phyloP scores from a whole-genome alignment of 2,888 invertebrate species.

The Chelonus formosanus region DNA sequence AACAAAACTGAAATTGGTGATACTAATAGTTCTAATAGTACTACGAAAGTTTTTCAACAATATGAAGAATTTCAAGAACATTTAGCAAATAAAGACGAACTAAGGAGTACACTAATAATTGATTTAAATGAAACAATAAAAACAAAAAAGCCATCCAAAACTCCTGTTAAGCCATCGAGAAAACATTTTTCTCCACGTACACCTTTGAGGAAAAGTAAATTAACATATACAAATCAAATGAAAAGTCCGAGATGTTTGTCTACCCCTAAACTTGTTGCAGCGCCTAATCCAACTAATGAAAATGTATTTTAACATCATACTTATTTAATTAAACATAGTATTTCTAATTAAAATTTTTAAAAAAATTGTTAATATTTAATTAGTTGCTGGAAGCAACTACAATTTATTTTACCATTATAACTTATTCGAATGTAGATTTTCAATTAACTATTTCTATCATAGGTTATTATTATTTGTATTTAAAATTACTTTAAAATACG shows the following conservation, averaged over 20 bases:
- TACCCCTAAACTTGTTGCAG: not conserved
- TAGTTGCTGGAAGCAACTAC: too few relatives aligned
- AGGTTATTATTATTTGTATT: too few relatives aligned
- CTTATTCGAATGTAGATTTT: too few relatives aligned
- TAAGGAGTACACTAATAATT: constrained; percentile 68
- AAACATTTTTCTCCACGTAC: constrained; percentile 46
- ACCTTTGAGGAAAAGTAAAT: constrained; percentile 38
- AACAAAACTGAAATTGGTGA: constrained; percentile 29
- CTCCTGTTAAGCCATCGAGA: constrained; percentile 55
- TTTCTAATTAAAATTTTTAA: too few relatives aligned
- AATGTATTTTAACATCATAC: too few relatives aligned
- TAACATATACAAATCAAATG: constrained; percentile 26
- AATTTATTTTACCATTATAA: too few relatives aligned
- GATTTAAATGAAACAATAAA: constrained; percentile 49
- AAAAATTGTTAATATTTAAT: too few relatives aligned
- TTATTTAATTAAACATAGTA: too few relatives aligned
- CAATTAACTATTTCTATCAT: too few relatives aligned
- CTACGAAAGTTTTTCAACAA: constrained; percentile 43
- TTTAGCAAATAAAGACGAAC: constrained; percentile 67
- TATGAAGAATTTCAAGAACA: constrained; percentile 66
- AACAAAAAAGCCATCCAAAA: constrained; percentile 47
- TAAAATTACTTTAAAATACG: too few relatives aligned
- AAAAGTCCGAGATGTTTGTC: constrained; percentile 40
- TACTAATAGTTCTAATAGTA: constrained; percentile 4
- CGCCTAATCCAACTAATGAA: too few relatives aligned